Evolutionary conservation across 2,888 invertebrate species (phyloP).

Genomic region (Augochlorella aurata): DNA sequence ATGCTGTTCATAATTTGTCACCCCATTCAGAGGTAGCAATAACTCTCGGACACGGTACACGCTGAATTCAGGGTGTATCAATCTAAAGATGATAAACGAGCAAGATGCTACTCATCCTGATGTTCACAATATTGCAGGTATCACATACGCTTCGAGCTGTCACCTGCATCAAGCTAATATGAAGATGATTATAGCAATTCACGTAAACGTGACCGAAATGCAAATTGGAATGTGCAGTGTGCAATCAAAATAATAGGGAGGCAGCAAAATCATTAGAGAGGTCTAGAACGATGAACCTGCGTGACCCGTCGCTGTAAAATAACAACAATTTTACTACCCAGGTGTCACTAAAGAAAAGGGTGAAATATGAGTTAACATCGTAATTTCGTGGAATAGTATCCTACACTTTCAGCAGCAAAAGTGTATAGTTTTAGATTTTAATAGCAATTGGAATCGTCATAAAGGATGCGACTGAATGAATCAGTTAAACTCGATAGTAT

Average conservation of each 20-base stretch:
- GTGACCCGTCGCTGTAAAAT: too few species aligned
- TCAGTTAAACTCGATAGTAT: too few species aligned
- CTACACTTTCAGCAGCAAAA: too few species aligned
- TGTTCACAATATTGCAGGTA: conserved; percentile 18
- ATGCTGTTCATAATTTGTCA: conserved; percentile 42
- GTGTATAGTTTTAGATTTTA: too few species aligned
- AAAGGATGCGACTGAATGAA: too few species aligned
- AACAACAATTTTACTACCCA: too few species aligned
- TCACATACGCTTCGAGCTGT: conserved; percentile 26
- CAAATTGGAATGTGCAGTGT: background rate
- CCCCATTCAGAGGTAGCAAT: background rate
- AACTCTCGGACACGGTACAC: conserved; percentile 26
- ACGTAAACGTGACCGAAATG: background rate
- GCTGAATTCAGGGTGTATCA: conserved; percentile 38
- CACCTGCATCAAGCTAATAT: background rate
- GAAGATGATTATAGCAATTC: conserved; percentile 8
- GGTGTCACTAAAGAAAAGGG: too few species aligned
- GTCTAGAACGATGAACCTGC: too few species aligned
- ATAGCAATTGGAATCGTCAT: too few species aligned
- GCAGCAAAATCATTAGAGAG: background rate
- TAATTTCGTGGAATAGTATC: too few species aligned
- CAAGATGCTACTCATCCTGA: conserved; percentile 43
- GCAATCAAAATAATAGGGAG: background rate
- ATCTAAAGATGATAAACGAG: conserved; percentile 50
- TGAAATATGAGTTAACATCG: too few species aligned